Conservation (phyloP, 2,888 invertebrate species). For the Epistrophe grossulariae region DNA sequence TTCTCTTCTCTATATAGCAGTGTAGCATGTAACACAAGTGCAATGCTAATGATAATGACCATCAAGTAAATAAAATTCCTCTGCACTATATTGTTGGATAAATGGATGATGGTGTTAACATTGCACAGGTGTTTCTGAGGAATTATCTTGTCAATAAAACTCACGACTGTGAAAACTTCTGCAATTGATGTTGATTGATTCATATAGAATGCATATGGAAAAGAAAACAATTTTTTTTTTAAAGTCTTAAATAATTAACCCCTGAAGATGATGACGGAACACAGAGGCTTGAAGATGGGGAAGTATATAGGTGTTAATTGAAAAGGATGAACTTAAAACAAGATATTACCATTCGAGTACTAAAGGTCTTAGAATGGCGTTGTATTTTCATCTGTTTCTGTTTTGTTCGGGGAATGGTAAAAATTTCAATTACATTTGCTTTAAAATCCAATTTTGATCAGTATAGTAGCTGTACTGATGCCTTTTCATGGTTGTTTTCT, state of each 20-base stretch:
- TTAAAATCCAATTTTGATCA: too few relatives aligned
- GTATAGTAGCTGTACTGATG: too few relatives aligned
- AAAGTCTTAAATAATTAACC: neutral
- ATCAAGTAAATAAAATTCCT: constrained; percentile 34
- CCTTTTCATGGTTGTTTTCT: too few relatives aligned
- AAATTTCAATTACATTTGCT: too few relatives aligned
- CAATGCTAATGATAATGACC: constrained; percentile 19
- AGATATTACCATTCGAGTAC: neutral
- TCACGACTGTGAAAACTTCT: constrained; percentile 4
- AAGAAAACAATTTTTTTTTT: neutral
- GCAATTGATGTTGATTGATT: constrained; percentile 24
- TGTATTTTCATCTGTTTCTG: too few relatives aligned
- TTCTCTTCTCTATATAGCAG: neutral
- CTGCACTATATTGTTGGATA: neutral
- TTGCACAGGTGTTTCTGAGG: constrained; percentile 45
- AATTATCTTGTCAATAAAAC: constrained; percentile 30
- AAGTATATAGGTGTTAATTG: neutral
- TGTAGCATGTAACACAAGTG: neutral
- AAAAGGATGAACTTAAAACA: neutral
- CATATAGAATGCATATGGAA: neutral
- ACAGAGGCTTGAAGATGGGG: neutral
- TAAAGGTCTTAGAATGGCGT: too few relatives aligned
- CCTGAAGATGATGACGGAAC: neutral
- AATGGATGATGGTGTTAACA: constrained; percentile 7
- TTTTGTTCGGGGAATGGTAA: too few relatives aligned